phyloP scores from a whole-genome alignment of 2,888 invertebrate species.

The Marasmarcha lunaedactyla region DNA sequence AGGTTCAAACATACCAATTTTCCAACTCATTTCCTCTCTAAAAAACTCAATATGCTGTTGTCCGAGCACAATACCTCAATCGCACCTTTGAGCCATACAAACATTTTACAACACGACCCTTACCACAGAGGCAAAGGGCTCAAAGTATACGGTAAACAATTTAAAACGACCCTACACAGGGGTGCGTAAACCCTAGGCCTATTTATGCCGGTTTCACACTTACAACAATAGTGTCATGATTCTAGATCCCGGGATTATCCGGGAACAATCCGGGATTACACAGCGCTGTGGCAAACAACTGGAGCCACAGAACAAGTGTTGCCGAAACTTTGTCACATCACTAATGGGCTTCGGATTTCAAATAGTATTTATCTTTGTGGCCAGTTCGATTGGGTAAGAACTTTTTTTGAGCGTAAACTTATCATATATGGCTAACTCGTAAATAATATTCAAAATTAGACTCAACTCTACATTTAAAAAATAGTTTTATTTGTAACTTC shows the following conservation, averaged over 20 bases:
- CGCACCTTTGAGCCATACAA: background rate
- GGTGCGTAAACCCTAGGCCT: conserved; percentile 48
- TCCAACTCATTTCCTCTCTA: no score
- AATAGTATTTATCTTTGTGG: conserved; percentile 25
- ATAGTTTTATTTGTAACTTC: no score
- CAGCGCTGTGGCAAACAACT: conserved; percentile 66
- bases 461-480: no score
- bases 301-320: conserved; percentile 46
- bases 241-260: conserved; percentile 67
- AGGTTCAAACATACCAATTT: no score
- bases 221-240: conserved; percentile 72
- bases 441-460: no score
- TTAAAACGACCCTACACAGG: conserved; percentile 13
- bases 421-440: no score
- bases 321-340: conserved; percentile 20
- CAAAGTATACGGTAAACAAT: background rate
- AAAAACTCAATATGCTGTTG: no score
- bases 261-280: conserved; percentile 58
- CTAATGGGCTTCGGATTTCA: conserved; percentile 53
- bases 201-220: conserved; percentile 71
- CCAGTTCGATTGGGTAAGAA: background rate
- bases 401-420: no score
- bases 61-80: no score
- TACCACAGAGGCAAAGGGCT: background rate
- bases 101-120: background rate